These are phyloP conservation scores for Ips nitidus DNA, from an alignment of 1,140 invertebrate species.

Conservation along the genomic window DNA sequence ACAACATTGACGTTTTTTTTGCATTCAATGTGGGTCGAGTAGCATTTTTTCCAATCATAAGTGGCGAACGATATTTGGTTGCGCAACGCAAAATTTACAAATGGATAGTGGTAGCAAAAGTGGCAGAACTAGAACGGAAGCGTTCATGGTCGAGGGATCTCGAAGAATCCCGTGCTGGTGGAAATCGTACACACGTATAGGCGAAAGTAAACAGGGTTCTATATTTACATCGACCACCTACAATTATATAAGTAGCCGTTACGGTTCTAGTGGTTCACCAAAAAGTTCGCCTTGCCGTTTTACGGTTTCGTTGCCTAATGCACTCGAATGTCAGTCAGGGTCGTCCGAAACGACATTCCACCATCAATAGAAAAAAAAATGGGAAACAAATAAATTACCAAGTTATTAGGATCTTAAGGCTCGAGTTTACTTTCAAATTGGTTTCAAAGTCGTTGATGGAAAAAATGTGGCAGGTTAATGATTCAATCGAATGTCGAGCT, in stretches of 20 bases:
- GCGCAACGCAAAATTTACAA: slow-evolving; percentile 13
- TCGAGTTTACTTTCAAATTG: slow-evolving; percentile 24
- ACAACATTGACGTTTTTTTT: too few species aligned
- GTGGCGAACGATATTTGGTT: slow-evolving; percentile 11
- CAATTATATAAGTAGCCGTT: not conserved
- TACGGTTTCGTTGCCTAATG: not conserved
- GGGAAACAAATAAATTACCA: slow-evolving; percentile 18
- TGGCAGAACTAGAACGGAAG: slow-evolving; percentile 32
- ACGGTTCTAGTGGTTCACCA: too few species aligned
- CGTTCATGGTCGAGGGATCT: slow-evolving; percentile 31
- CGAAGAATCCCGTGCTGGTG: slow-evolving; percentile 14
- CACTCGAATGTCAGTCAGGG: slow-evolving; percentile 24
- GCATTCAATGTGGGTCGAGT: slow-evolving; percentile 11
- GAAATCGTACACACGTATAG: not conserved
- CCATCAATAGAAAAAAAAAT: slow-evolving; percentile 14
- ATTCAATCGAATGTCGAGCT: slow-evolving; percentile 10
- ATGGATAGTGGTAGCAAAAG: slow-evolving; percentile 19
- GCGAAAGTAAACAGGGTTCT: slow-evolving; percentile 10
- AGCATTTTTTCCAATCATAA: slow-evolving; percentile 1
- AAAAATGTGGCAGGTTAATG: slow-evolving; percentile 5
- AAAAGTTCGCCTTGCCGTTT: not conserved
- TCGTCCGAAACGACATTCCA: slow-evolving; percentile 15
- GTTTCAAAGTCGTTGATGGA: slow-evolving; percentile 21
- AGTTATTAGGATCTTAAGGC: slow-evolving; percentile 7
- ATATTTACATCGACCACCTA: slow-evolving; percentile 4